Evolutionary conservation across 2,113 vertebrate genomes (phyloP).

Genomic region (Entosphenus tridentatus): DNA sequence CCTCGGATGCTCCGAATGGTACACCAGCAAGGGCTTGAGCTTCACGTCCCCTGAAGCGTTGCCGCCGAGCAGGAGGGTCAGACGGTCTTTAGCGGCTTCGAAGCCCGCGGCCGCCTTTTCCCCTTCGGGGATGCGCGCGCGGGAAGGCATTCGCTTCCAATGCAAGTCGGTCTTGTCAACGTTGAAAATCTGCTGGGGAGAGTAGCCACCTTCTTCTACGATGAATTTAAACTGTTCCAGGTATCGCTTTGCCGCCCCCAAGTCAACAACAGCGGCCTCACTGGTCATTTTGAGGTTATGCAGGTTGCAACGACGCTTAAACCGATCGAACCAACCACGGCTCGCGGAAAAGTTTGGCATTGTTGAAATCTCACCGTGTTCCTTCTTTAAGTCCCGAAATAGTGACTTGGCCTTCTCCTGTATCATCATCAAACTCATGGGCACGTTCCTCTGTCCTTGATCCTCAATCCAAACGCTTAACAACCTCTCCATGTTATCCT

Average conservation of each 20-base stretch:
- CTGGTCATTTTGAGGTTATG: background rate
- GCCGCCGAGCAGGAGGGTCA: conserved; percentile 11
- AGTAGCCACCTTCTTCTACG: background rate
- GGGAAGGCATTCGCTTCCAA: background rate
- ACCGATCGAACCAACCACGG: background rate
- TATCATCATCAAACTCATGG: background rate
- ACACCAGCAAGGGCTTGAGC: conserved; percentile 12
- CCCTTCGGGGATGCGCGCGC: background rate
- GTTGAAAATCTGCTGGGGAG: background rate
- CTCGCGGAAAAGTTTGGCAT: background rate
- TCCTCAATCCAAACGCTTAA: conserved; percentile 4
- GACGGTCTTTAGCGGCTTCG: conserved; percentile 8
- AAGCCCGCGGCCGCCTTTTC: background rate
- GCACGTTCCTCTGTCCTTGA: background rate
- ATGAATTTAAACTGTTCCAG: background rate
- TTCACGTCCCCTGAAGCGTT: conserved; percentile 12
- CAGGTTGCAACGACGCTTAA: conserved; percentile 1
- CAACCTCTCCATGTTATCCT: conserved; percentile 6
- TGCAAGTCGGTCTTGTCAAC: background rate
- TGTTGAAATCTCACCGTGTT: background rate
- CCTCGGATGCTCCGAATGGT: conserved; percentile 8
- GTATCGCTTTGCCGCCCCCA: background rate
- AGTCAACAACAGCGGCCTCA: too few species aligned
- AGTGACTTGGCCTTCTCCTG: conserved; percentile 1
- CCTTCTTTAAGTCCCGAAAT: background rate